Evolutionary conservation across 2,888 invertebrate genomes (phyloP).

Genomic region (Polydrusus cervinus): DNA sequence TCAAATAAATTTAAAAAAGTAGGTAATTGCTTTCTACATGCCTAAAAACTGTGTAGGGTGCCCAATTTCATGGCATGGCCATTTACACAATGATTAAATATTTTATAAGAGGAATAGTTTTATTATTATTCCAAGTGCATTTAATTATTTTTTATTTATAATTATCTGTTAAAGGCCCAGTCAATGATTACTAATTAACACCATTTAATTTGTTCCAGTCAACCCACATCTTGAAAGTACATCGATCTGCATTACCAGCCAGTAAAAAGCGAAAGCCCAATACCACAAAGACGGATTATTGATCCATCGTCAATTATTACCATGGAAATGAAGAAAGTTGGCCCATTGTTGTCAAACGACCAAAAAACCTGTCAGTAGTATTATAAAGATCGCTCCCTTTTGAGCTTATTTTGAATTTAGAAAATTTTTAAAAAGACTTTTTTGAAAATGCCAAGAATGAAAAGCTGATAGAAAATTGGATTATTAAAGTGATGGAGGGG

Average conservation of each 20-base stretch:
- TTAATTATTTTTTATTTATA: too few species aligned
- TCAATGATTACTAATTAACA: not conserved
- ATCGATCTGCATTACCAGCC: conserved; percentile 26
- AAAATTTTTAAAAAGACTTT: conserved; percentile 22
- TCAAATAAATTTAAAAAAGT: too few species aligned
- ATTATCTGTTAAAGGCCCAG: too few species aligned
- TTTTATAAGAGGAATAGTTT: too few species aligned
- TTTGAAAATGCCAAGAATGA: conserved; percentile 27
- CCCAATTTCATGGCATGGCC: too few species aligned
- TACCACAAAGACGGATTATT: conserved; percentile 30
- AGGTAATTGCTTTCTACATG: too few species aligned
- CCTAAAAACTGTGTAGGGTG: too few species aligned
- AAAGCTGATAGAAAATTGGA: conserved; percentile 40
- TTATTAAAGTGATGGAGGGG: conserved; percentile 32
- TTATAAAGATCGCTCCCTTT: conserved; percentile 31
- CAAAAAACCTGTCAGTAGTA: conserved; percentile 50
- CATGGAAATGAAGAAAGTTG: conserved; percentile 51
- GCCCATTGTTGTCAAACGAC: conserved; percentile 40
- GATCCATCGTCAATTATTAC: conserved; percentile 52
- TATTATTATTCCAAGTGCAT: too few species aligned
- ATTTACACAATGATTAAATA: too few species aligned
- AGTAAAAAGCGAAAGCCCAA: conserved; percentile 30
- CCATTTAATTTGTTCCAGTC: conserved; percentile 11
- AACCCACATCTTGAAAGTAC: conserved; percentile 8
- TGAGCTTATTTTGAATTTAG: conserved; percentile 29